phyloP scores from a whole-genome alignment of 2,797 vertebrate genomes.

The Trematomus bernacchii region DNA sequence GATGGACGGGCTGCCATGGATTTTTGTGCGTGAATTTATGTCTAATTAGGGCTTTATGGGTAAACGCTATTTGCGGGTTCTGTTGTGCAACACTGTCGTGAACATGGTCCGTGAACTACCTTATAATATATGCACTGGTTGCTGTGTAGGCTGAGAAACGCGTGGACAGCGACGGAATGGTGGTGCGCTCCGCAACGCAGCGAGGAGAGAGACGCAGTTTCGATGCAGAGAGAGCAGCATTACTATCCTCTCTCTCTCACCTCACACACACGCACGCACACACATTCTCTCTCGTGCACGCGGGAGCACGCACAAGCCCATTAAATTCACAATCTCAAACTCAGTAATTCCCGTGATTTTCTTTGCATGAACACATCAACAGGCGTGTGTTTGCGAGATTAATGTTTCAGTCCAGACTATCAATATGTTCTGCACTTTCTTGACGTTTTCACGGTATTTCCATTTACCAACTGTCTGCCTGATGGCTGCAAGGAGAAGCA shows the following conservation, averaged over 20 bases:
- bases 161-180: constrained; percentile 77
- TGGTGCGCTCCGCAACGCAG: constrained; percentile 77
- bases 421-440: constrained; percentile 32
- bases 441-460: constrained; percentile 34
- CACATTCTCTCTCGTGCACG: constrained; percentile 37
- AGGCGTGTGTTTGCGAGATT: constrained; percentile 26
- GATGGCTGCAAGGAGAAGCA: constrained; percentile 46
- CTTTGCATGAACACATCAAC: constrained; percentile 41
- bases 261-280: constrained; percentile 44
- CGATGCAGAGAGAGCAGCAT: constrained; percentile 78
- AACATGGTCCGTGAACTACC: constrained; percentile 49
- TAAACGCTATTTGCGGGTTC: constrained; percentile 40
- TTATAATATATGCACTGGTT: constrained; percentile 66
- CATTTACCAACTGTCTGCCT: constrained; percentile 36
- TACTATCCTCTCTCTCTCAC: constrained; percentile 52
- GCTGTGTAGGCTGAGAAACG: constrained; percentile 81
- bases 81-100: constrained; percentile 75
- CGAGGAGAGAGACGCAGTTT: constrained; percentile 79
- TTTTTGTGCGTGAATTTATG: constrained; percentile 18
- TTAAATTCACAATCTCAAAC: constrained; percentile 61
- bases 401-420: constrained; percentile 18
- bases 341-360: constrained; percentile 28
- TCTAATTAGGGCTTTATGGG: constrained; percentile 2
- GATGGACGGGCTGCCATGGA: background rate
- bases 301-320: constrained; percentile 45